Percentiles rank a stretch among this genome's conserved stretches.
phyloP scores from a whole-genome alignment of 2,797 vertebrate species.

The Lateolabrax maculatus region DNA sequence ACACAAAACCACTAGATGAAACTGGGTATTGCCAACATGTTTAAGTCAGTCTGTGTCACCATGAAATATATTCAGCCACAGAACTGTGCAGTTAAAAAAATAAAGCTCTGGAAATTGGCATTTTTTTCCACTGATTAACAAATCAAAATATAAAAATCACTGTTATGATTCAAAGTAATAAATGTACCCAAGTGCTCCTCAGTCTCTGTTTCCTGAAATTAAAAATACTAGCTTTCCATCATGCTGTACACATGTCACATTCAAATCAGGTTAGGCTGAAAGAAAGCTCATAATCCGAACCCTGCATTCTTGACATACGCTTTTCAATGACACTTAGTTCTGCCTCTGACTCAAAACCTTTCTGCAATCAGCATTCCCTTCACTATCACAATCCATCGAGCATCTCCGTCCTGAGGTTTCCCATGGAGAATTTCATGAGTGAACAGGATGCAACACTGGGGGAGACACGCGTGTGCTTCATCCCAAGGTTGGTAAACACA shows the following conservation, averaged over 20 bases:
- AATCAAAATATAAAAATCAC: slow-evolving; percentile 31
- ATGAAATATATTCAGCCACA: slow-evolving; percentile 49
- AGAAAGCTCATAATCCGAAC: slow-evolving; percentile 30
- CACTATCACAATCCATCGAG: slow-evolving; percentile 8
- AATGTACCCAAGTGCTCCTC: not conserved
- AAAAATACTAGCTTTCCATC: slow-evolving; percentile 34
- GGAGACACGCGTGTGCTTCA: slow-evolving; percentile 9
- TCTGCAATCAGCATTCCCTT: slow-evolving; percentile 31
- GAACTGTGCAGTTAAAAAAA: slow-evolving; percentile 11
- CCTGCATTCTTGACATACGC: slow-evolving; percentile 17
- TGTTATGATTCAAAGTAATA: slow-evolving; percentile 21
- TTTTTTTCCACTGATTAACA: slow-evolving; percentile 17
- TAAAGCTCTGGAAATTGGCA: not conserved
- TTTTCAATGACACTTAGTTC: slow-evolving; percentile 39
- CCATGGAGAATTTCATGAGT: not conserved
- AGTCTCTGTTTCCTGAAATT: slow-evolving; percentile 27
- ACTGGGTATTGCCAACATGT: slow-evolving; percentile 30
- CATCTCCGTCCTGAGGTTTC: slow-evolving; percentile 6
- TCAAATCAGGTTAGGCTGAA: slow-evolving; percentile 47
- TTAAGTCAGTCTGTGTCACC: slow-evolving; percentile 16
- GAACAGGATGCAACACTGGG: slow-evolving; percentile 21
- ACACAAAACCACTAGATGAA: slow-evolving; percentile 28
- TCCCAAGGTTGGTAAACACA: slow-evolving; percentile 46
- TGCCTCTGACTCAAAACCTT: slow-evolving; percentile 28
- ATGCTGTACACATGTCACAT: slow-evolving; percentile 25